Evolutionary conservation across 2,113 vertebrate genomes (phyloP).

Genomic region (Myanophis thanlyinensis): DNA sequence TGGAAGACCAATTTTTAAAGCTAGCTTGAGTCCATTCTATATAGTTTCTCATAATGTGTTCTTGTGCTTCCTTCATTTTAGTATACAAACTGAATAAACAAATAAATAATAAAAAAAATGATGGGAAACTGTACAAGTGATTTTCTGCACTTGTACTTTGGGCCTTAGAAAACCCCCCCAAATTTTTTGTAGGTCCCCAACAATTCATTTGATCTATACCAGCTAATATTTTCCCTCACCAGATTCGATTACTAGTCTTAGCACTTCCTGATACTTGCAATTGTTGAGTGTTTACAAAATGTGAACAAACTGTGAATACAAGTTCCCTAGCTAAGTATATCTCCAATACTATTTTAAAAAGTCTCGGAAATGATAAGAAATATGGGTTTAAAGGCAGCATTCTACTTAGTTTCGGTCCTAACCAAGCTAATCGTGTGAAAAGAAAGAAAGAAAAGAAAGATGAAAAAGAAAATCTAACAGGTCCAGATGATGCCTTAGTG

Average conservation of each 20-base stretch:
- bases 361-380: slow-evolving; percentile 4
- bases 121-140: neutral
- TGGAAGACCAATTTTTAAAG: neutral
- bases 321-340: neutral
- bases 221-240: neutral
- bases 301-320: neutral
- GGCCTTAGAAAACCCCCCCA: too few species aligned
- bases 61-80: neutral
- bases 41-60: neutral
- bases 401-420: slow-evolving; percentile 29
- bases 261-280: neutral
- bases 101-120: neutral
- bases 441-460: slow-evolving; percentile 20
- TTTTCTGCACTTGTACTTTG: neutral
- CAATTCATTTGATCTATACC: neutral
- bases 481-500: neutral
- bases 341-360: slow-evolving; percentile 16
- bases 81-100: neutral
- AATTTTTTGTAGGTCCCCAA: neutral
- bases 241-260: neutral
- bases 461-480: slow-evolving; percentile 14
- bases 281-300: neutral
- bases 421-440: neutral
- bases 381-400: neutral
- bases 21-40: neutral